A percentile compares a stretch with the other conserved stretches of the same genome.
These are phyloP conservation scores for Drosophila busckii DNA, from an alignment of 1,140 invertebrate species.

Conservation along the genomic window DNA sequence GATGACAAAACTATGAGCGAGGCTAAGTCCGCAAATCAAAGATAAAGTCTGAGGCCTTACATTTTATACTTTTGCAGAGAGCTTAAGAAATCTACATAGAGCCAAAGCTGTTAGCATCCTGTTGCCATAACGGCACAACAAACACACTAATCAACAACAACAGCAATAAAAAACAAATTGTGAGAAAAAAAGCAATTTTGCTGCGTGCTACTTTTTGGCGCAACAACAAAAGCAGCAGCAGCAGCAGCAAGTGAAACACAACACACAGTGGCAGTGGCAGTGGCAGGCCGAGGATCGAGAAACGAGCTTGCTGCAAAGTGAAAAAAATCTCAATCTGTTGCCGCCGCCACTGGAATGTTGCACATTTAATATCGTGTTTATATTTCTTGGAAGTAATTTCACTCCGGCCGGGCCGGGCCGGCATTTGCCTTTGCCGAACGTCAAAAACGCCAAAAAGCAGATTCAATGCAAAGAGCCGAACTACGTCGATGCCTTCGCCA, in stretches of 20 bases:
- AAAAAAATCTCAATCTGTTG: conserved; percentile 24
- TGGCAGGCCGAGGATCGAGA: conserved; percentile 11
- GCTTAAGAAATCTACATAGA: background rate
- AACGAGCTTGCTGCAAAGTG: background rate
- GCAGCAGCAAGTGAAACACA: background rate
- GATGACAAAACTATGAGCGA: too few species aligned
- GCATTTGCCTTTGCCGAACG: background rate
- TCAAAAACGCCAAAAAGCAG: conserved; percentile 11
- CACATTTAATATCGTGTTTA: conserved; percentile 75
- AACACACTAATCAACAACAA: conserved; percentile 13
- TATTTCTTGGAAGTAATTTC: conserved; percentile 75
- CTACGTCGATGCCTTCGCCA: too few species aligned
- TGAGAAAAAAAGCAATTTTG: too few species aligned
- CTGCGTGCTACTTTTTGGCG: background rate
- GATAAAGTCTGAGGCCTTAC: background rate
- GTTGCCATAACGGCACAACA: conserved; percentile 44
- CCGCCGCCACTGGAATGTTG: conserved; percentile 53
- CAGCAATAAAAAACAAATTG: background rate
- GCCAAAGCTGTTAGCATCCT: conserved; percentile 36
- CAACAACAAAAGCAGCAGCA: background rate
- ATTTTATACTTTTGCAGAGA: too few species aligned
- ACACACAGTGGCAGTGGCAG: conserved; percentile 9
- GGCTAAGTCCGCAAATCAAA: too few species aligned
- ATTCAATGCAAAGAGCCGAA: conserved; percentile 17
- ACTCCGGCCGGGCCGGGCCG: conserved; percentile 48